Evolutionary conservation across 2,797 vertebrate species (phyloP), one percentile per base, ranked within the genome.

Genomic region (Gymnothorax javanicus): DNA sequence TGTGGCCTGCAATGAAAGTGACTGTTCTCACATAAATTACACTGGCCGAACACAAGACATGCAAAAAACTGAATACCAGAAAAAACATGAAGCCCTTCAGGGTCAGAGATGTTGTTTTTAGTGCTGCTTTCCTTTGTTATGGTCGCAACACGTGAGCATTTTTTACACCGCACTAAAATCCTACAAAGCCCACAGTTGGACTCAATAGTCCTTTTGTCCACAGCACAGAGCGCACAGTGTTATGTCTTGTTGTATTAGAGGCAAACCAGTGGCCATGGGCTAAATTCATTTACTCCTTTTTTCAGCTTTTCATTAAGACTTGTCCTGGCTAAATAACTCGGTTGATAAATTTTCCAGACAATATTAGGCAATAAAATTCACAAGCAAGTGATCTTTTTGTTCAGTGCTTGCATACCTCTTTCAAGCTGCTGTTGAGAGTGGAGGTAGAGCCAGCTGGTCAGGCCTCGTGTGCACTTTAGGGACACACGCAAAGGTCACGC

Each of bases 161-260:
- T 87, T 89, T 87, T 87, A 87, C 71, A 86, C 86, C 87, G 75
- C 85, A 20, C 84, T 84, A 89, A 64, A 91, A 87, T 86, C 89
- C 89, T 89, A 87, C 87, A 90, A 90, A 91, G 81, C 82, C 88
- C 83, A 9, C 82, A 86, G 87, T 85, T 84, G 81, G 89, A 86
- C 86, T 93, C 89, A 91, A 91, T 91, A 87, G 90, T 84, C 81
- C 87, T 90, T 91, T 92, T 93, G 92, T 93, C 87, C 77, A 58
- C 33, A n/a, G 17, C 52, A 52, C 57, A 64, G 75, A 69, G 86
- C 56, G 67, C 79, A 27, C 67, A 75, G 64, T 62, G 69, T 81
- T 59, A 60, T 60, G 67, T 84, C 86, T 85, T 27, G 58, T 83
- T 79, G 77, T 67, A 57, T 85, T 82, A 85, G 82, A 57, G 79